Base-by-base conservation (phyloP, 2,888 invertebrate genomes). In the Apamea monoglypha region DNA sequence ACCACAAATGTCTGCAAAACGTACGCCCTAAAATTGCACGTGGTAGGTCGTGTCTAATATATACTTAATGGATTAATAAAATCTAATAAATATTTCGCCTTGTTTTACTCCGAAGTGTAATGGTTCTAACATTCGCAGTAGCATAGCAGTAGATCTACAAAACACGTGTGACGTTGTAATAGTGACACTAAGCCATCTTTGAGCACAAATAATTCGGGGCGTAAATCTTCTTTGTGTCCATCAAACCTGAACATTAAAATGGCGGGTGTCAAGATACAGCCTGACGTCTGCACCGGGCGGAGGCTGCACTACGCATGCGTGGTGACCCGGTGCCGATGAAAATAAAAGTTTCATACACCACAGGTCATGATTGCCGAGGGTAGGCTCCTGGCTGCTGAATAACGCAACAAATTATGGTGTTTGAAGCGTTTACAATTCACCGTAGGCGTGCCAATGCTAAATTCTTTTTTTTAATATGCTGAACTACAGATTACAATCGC, bases 221-320 rank as follows among this genome's bases (percentile, higher is more conserved):
- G 21, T 84, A 84, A 68, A 53, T 80, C 67, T 53, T 53, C 44
- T 2, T 36, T 36, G 61, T 32, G 36, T 67, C 59, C n/a, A 61
- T 84, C 32, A 79, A 50, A 61, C 56, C 32, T 44, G 25, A n/a
- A 1, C 4, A 67, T 44, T 40, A 50, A 83, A 84, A 84, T 80
- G 78, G 32, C n/a, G 56, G 10, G 6, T 16, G 1, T 32, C 25
- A 5, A 47, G 44, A 59, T 68, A 68, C 8, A 36, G 29, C 25
- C 12, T 81, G 70, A 64, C 81, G 56, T 85, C 14, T 81, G 85
- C 81, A 85, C 50, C 56, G 25, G 64, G 40, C 36, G 50, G 66
- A 81, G 66, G 50, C 59, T 81, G 86, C 86, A 50, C n/a, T 6
- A 44, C 82, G 81, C 81, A 85, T 85, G 86, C 86, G 81, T n/a